Evolutionary conservation across 2,797 vertebrate genomes (phyloP).

Genomic region (Ispidina picta): DNA sequence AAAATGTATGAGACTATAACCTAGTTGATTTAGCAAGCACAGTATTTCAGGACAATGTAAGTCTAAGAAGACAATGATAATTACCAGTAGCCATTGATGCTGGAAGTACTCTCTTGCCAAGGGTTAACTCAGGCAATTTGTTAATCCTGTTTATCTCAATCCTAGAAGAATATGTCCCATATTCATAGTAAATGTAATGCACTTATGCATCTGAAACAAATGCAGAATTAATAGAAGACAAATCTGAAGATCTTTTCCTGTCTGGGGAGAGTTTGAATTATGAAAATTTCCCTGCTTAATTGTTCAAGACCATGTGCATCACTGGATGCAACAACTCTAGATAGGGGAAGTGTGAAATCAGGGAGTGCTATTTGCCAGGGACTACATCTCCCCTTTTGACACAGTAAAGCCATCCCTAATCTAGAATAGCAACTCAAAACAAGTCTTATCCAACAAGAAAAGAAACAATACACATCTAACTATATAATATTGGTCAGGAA

Average conservation of each 20-base stretch:
- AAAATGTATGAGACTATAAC: background rate
- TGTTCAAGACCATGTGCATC: background rate
- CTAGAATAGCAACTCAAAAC: background rate
- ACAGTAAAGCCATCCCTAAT: background rate
- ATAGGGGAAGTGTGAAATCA: background rate
- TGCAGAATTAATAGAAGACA: background rate
- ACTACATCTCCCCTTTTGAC: background rate
- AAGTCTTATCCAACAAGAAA: background rate
- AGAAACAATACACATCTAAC: background rate
- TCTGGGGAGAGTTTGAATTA: background rate
- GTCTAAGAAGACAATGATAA: background rate
- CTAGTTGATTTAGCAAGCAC: background rate
- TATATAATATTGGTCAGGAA: background rate
- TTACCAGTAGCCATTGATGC: background rate
- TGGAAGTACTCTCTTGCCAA: background rate
- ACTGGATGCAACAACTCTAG: rapidly evolving
- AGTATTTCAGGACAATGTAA: background rate
- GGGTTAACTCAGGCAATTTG: background rate
- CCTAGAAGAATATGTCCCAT: background rate
- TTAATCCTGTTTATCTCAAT: background rate
- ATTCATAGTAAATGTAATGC: background rate
- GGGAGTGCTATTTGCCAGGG: background rate
- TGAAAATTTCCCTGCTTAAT: background rate
- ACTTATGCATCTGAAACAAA: background rate
- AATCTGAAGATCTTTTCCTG: background rate